These are phyloP conservation scores for Periophthalmodon schlosseri DNA, from an alignment of 2,113 vertebrate species.

Conservation along the genomic window DNA sequence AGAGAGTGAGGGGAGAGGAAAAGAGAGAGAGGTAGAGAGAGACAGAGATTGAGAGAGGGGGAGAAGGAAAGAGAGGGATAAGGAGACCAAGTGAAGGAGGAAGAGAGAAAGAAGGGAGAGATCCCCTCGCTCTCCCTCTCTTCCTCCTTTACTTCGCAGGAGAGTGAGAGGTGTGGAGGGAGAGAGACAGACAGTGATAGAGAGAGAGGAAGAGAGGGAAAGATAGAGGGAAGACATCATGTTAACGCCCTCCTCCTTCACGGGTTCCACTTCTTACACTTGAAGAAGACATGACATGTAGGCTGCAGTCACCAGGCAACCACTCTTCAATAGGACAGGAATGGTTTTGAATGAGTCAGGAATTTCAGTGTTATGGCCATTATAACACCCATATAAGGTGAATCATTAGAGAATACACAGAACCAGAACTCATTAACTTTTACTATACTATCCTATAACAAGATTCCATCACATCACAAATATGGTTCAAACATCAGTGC, in stretches of 20 bases:
- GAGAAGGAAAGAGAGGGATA: too few species aligned
- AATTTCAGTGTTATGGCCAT: conserved; percentile 28
- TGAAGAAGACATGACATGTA: conserved; percentile 24
- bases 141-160: too few species aligned
- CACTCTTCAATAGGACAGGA: conserved; percentile 15
- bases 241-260: conserved; percentile 39
- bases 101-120: too few species aligned
- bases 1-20: too few species aligned
- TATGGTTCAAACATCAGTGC: background rate
- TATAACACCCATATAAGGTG: conserved; percentile 1
- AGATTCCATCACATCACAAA: background rate
- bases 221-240: conserved; percentile 47
- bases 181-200: conserved; percentile 31
- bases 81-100: too few species aligned
- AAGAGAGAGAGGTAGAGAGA: too few species aligned
- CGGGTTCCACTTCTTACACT: conserved; percentile 50
- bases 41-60: too few species aligned
- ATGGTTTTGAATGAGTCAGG: conserved; percentile 35
- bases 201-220: conserved; percentile 9
- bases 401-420: background rate
- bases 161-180: background rate
- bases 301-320: conserved; percentile 57
- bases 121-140: too few species aligned
- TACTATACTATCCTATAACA: background rate
- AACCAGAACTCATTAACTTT: background rate